A percentile compares a stretch with the other conserved stretches of the same genome.
Evolutionary conservation across 1,140 invertebrate genomes (phyloP).

Genomic region (Megathymus violae): DNA sequence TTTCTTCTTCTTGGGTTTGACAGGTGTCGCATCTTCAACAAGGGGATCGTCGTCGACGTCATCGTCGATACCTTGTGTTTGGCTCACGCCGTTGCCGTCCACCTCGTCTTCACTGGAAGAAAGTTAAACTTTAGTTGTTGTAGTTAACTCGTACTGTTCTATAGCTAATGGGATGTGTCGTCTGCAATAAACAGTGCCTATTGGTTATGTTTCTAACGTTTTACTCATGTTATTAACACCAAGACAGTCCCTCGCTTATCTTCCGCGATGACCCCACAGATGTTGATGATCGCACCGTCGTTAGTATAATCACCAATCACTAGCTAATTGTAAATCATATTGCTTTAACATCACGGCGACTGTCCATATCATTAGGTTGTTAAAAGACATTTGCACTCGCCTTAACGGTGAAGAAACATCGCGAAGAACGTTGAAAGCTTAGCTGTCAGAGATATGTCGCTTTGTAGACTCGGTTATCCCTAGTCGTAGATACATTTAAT

Average conservation of each 20-base stretch:
- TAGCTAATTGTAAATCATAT: background rate
- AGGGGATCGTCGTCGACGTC: slow-evolving; percentile 34
- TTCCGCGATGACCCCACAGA: background rate
- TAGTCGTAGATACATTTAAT: no score
- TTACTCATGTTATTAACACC: no score
- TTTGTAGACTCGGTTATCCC: no score
- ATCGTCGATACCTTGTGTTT: slow-evolving; percentile 15
- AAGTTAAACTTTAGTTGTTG: background rate
- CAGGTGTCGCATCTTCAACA: background rate
- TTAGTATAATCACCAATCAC: background rate
- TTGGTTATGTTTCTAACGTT: no score
- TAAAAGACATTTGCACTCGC: no score
- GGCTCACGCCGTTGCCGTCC: slow-evolving; percentile 30
- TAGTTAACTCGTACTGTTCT: no score
- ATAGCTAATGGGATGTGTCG: no score
- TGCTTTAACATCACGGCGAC: background rate
- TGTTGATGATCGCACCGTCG: background rate
- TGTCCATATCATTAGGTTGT: background rate
- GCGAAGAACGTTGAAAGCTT: no score
- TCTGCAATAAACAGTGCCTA: background rate
- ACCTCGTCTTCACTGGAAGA: slow-evolving; percentile 44
- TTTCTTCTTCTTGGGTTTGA: slow-evolving; percentile 45
- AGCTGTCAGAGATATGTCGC: no score
- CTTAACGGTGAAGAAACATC: no score
- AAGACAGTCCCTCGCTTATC: background rate